A percentile compares a stretch with the other conserved stretches of the same genome.
Conservation (phyloP, 2,888 invertebrate species). For the Noctuana brunneofusca region DNA sequence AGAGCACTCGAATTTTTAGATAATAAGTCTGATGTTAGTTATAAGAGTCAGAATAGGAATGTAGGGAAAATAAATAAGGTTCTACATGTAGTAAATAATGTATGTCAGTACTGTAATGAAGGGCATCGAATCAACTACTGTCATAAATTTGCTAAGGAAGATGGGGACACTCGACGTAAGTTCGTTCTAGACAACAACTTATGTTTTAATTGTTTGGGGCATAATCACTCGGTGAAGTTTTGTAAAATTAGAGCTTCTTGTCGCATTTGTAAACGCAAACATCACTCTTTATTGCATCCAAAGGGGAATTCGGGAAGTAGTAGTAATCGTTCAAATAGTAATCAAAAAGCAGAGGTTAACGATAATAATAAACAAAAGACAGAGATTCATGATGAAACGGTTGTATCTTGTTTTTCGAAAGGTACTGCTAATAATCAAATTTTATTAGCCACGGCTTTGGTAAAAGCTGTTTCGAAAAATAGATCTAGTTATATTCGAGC, state of each 20-base stretch:
- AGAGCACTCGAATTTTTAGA: not conserved
- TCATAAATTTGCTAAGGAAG: not conserved
- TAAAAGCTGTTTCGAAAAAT: not conserved
- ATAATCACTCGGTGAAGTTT: not conserved
- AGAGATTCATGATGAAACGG: not conserved
- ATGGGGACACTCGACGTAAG: not conserved
- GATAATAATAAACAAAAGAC: too few relatives aligned
- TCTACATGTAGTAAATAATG: not conserved
- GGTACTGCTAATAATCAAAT: conserved; percentile 1
- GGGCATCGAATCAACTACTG: not conserved
- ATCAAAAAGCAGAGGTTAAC: too few relatives aligned
- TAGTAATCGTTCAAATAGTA: too few relatives aligned
- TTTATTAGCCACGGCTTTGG: not conserved
- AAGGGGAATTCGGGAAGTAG: not conserved
- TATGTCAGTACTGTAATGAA: not conserved
- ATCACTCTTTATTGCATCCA: not conserved
- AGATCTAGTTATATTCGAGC: not conserved
- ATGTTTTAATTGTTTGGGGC: not conserved
- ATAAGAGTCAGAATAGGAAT: not conserved
- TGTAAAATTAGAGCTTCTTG: not conserved
- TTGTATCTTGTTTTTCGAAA: not conserved
- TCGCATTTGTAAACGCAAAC: not conserved
- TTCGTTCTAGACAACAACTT: not conserved
- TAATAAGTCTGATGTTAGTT: not conserved
- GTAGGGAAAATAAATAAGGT: not conserved